These are phyloP conservation scores for Aphis gossypii DNA, from an alignment of 1,140 invertebrate genomes.

Conservation along the genomic window DNA sequence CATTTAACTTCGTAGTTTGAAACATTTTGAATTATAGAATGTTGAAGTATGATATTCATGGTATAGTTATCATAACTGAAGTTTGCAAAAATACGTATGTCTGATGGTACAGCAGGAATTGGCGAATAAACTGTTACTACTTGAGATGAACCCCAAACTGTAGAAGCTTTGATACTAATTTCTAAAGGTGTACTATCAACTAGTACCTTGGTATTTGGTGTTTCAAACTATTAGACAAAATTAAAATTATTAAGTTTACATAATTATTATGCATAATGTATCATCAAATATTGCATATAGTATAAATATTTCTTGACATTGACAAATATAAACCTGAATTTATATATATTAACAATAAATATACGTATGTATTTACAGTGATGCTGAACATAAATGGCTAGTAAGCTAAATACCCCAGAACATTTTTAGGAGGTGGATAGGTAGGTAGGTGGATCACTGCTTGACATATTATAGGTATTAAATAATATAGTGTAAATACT, in stretches of 20 bases:
- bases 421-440: no score
- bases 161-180: conserved; percentile 79
- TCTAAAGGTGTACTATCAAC: conserved; percentile 70
- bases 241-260: background rate
- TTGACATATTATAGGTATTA: no score
- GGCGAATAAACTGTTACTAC: conserved; percentile 73
- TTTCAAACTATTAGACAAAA: conserved; percentile 35
- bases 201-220: conserved; percentile 10
- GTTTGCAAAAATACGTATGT: conserved; percentile 75
- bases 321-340: no score
- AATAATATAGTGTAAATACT: no score
- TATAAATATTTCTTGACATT: background rate
- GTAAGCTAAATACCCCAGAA: no score
- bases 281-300: background rate
- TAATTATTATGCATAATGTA: background rate
- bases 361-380: background rate
- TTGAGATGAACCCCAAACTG: conserved; percentile 81
- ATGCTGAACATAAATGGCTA: no score
- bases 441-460: no score
- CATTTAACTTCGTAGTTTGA: conserved; percentile 38
- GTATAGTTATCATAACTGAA: conserved; percentile 56
- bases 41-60: conserved; percentile 36
- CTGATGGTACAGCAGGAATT: conserved; percentile 74
- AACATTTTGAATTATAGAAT: conserved; percentile 42
- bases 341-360: no score